phyloP scores from a whole-genome alignment of 1,140 invertebrate genomes.

The Drosophila serrata region DNA sequence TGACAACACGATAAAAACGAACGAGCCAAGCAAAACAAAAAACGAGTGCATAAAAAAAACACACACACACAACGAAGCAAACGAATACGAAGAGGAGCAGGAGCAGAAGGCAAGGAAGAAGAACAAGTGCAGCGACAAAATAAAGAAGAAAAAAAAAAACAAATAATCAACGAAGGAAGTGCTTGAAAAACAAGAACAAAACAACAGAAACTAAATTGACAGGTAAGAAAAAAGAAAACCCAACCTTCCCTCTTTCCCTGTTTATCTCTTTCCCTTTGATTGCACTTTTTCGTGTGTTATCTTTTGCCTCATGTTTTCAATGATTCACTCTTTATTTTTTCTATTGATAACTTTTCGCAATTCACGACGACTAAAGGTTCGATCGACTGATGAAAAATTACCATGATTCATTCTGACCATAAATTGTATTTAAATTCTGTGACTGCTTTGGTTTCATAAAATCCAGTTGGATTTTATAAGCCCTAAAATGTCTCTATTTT shows the following conservation, averaged over 20 bases:
- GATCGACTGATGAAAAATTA: conserved; percentile 1
- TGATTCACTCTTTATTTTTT: conserved; percentile 29
- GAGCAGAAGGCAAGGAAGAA: conserved; percentile 30
- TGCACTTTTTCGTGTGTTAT: conserved; percentile 7
- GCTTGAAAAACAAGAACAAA: conserved; percentile 30
- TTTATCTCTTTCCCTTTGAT: not conserved
- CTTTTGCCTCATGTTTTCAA: conserved; percentile 2
- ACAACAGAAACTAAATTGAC: conserved; percentile 27
- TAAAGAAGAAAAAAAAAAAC: conserved; percentile 24
- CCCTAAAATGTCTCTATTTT: conserved; percentile 6
- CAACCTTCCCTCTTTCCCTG: not conserved
- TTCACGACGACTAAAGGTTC: conserved; percentile 15
- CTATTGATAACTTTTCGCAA: conserved; percentile 22
- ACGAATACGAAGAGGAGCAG: conserved; percentile 28
- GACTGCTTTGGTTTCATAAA: not conserved
- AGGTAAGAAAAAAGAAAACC: conserved; percentile 22
- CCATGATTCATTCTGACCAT: conserved; percentile 50
- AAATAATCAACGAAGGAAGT: conserved; percentile 45
- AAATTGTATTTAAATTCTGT: conserved; percentile 35
- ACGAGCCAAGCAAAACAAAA: conserved; percentile 80
- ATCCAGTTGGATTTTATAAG: conserved; percentile 16
- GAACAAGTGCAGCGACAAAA: conserved; percentile 38
- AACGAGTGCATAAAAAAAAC: conserved; percentile 54
- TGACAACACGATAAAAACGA: conserved; percentile 60
- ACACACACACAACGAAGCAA: conserved; percentile 13